Evolutionary conservation across 1,140 invertebrate species (phyloP).

Genomic region (Papilio xuthus): DNA sequence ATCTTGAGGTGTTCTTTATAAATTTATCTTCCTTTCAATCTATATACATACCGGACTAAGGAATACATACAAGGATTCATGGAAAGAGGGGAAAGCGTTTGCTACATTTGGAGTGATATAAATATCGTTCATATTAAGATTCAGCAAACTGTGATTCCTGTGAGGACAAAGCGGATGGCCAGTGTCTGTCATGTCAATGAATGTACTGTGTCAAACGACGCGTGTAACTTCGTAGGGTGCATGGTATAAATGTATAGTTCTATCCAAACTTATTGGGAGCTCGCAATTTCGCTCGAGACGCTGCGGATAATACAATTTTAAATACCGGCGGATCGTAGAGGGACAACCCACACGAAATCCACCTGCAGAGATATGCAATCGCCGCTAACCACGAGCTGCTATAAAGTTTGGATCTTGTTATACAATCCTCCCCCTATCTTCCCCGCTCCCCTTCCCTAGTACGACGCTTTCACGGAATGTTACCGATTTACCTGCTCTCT

Average conservation of each 20-base stretch:
- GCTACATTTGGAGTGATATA: slow-evolving; percentile 6
- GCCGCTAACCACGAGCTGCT: background rate
- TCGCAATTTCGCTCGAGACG: background rate
- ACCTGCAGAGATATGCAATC: background rate
- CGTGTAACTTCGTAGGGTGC: slow-evolving; percentile 1
- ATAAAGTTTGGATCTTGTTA: background rate
- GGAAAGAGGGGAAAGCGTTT: background rate
- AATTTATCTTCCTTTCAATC: background rate
- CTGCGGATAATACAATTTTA: no score
- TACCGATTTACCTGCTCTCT: slow-evolving; percentile 15
- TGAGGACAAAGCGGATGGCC: slow-evolving; percentile 5
- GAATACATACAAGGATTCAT: background rate
- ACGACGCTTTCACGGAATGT: slow-evolving; percentile 12
- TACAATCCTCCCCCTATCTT: background rate
- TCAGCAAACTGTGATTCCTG: background rate
- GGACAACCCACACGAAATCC: background rate
- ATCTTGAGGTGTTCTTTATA: background rate
- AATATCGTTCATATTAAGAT: background rate
- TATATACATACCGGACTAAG: background rate
- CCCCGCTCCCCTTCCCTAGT: background rate
- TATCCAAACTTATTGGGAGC: background rate
- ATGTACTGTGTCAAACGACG: slow-evolving; percentile 6
- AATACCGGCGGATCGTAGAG: no score
- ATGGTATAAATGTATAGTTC: background rate
- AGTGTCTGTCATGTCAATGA: slow-evolving; percentile 16